Evolutionary conservation across 1,140 invertebrate species (phyloP).

Genomic region (Nasonia giraulti): DNA sequence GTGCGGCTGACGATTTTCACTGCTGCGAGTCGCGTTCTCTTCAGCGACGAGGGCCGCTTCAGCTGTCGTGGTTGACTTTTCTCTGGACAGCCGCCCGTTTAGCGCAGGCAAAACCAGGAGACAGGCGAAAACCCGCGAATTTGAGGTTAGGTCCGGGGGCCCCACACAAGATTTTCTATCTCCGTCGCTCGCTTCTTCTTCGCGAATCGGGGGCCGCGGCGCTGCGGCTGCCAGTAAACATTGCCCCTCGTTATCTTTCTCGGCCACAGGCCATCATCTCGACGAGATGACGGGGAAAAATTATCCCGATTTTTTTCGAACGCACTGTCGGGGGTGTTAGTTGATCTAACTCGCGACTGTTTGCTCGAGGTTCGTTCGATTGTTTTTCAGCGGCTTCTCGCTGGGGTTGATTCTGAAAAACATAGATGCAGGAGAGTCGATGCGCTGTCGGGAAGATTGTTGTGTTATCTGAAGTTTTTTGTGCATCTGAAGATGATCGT

Average conservation of each 20-base stretch:
- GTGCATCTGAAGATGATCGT: not conserved
- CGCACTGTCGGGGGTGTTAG: no score
- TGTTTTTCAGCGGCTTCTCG: not conserved
- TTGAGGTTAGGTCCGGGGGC: conserved; percentile 25
- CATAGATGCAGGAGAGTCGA: no score
- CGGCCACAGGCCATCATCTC: not conserved
- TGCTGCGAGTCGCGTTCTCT: not conserved
- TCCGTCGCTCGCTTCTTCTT: conserved; percentile 2
- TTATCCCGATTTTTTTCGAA: not conserved
- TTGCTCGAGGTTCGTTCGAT: no score
- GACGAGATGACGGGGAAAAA: not conserved
- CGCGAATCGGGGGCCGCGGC: not conserved
- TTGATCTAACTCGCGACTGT: no score
- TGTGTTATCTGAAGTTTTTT: not conserved
- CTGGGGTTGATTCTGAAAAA: not conserved
- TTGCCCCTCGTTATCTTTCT: not conserved
- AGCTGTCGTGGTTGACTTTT: conserved; percentile 10
- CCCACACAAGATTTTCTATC: conserved; percentile 26
- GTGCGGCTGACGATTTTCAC: conserved; percentile 5
- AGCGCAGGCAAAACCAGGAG: conserved; percentile 8
- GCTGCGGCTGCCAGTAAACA: conserved; percentile 32
- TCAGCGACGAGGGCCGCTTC: not conserved
- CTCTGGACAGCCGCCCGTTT: not conserved
- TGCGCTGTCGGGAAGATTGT: not conserved
- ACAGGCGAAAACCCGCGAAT: conserved; percentile 21